Base-by-base conservation (phyloP, 2,797 vertebrate species). In the Hipposideros larvatus region DNA sequence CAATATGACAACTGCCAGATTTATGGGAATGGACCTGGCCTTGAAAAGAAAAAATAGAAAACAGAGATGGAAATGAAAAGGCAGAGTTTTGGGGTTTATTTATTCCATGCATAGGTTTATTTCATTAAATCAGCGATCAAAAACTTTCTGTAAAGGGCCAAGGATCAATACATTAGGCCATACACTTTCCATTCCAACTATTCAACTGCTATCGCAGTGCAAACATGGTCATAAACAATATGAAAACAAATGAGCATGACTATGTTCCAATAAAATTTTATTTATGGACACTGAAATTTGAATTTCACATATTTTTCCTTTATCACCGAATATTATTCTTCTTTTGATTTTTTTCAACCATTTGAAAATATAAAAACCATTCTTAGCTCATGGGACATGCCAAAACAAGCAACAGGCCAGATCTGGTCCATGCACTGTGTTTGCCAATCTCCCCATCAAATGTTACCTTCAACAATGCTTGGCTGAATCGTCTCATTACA, bases 401-500 rank as follows among this genome's bases (percentile, higher is more conserved):
- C n/a, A 34, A 77, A 86, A 86, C 2, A 46, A 21, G 34, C 53
- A 86, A 63, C 0, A 61, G 19, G 34, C 14, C 18, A 11, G 7
- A 34, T 31, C 0, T 28, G 43, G 53, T 3, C 21, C 18, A 43
- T 1, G 31, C 2, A 4, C 0, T 22, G 15, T 8, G 24, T 11
- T 7, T 57, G 55, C 34, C 48, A 91, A 26, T 9, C 10, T 41
- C 41, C 11, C 57, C 21, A 19, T 46, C 22, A 7, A 75, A 63
- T 7, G 0, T 96, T 98, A 99, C 99, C 99, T 99, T 99, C 15
- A 99, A 98, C 87, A 99, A 97, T 61, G 99, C 99, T 96, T 99
- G 99, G 97, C 99, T 99, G 98, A 99, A 99, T 95, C 99, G 98
- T 97, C 99, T 99, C 99, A 99, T 99, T 37, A 99, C 99, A 1